Conservation (phyloP, 2,113 vertebrate genomes). For the Chaetodon auriga region DNA sequence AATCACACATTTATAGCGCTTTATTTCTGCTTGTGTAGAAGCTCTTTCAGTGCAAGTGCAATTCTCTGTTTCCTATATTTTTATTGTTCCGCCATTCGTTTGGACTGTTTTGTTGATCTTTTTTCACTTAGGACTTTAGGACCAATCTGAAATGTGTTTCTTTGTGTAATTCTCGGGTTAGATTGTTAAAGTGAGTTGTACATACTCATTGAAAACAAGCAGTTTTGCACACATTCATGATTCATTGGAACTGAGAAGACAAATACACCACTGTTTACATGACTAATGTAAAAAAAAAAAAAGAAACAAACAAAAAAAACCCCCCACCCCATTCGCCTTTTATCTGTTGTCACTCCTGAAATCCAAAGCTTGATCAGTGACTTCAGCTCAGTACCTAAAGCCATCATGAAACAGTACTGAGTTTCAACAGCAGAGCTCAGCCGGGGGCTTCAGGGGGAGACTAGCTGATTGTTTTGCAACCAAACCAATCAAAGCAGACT, state of each 20-base stretch:
- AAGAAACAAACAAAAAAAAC: too few species aligned
- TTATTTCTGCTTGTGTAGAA: conserved; percentile 39
- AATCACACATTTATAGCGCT: conserved; percentile 38
- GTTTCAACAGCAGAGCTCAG: not conserved
- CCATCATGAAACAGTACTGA: conserved; percentile 12
- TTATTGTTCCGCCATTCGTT: conserved; percentile 32
- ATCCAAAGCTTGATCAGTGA: conserved; percentile 8
- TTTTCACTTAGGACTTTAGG: conserved; percentile 18
- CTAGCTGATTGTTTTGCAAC: not conserved
- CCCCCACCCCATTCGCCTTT: not conserved
- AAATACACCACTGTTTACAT: conserved; percentile 34
- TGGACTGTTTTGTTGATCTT: not conserved
- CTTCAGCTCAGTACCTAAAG: conserved; percentile 8
- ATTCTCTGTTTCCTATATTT: conserved; percentile 27
- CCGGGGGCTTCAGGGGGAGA: not conserved
- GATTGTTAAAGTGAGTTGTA: not conserved
- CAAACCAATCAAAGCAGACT: not conserved
- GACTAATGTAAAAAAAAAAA: conserved; percentile 9
- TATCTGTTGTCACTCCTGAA: conserved; percentile 1
- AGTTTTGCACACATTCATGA: conserved; percentile 3
- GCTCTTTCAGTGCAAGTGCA: conserved; percentile 47
- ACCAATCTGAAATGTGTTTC: conserved; percentile 28
- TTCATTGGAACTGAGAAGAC: conserved; percentile 17
- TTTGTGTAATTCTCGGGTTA: conserved; percentile 15
- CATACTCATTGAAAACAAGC: not conserved